phyloP scores from a whole-genome alignment of 1,140 invertebrate genomes.

The Saccostrea echinata region DNA sequence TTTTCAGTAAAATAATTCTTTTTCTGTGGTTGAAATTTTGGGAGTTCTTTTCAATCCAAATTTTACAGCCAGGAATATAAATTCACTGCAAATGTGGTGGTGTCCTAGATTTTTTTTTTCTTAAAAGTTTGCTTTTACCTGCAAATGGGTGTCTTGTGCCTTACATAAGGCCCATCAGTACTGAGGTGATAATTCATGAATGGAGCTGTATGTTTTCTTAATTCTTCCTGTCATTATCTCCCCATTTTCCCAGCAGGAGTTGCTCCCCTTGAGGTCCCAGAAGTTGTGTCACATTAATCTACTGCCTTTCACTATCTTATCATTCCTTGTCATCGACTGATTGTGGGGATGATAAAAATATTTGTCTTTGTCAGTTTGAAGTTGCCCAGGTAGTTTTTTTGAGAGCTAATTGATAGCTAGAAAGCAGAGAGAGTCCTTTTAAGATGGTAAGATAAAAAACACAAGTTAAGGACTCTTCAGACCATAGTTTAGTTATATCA shows the following conservation, averaged over 20 bases:
- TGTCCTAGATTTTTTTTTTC: background rate
- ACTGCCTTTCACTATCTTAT: slow-evolving; percentile 28
- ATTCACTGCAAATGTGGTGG: background rate
- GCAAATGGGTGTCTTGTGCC: background rate
- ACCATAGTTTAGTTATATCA: background rate
- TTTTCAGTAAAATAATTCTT: background rate
- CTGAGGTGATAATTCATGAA: slow-evolving; percentile 13
- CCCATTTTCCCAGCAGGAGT: slow-evolving; percentile 26
- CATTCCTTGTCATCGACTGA: slow-evolving; percentile 13
- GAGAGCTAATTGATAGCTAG: slow-evolving; percentile 20
- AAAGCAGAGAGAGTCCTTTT: background rate
- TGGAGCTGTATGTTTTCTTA: background rate
- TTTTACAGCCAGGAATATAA: background rate
- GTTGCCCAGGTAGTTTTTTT: slow-evolving; percentile 16
- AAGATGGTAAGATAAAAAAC: background rate
- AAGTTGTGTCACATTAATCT: slow-evolving; percentile 32
- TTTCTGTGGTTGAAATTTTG: background rate
- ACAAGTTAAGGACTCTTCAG: background rate
- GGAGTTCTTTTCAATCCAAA: background rate
- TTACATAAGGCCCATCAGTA: background rate
- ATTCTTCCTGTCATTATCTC: slow-evolving; percentile 30
- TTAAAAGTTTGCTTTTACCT: background rate
- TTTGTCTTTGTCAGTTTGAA: slow-evolving; percentile 29
- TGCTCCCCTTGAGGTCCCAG: slow-evolving; percentile 28
- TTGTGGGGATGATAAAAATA: slow-evolving; percentile 19